Percentiles rank a stretch among this genome's conserved stretches.
Conservation (phyloP, 2,113 vertebrate species). For the Calypte anna region DNA sequence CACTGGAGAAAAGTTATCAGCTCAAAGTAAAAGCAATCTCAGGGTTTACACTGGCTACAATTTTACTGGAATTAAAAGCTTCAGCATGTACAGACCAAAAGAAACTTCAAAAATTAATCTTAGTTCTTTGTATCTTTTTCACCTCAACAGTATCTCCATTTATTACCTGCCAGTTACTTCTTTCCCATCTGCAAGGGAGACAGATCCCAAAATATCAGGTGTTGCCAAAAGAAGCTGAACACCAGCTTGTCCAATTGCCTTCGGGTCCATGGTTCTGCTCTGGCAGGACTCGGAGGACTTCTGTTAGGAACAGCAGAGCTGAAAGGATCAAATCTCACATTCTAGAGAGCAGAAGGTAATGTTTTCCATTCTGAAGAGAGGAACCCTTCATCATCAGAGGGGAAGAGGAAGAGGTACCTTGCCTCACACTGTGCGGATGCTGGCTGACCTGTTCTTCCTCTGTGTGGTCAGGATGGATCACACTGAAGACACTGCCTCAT, state of each 20-base stretch:
- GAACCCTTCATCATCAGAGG: background rate
- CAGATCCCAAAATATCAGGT: background rate
- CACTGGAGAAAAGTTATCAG: background rate
- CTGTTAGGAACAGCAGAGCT: background rate
- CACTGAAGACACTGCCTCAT: background rate
- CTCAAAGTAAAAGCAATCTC: background rate
- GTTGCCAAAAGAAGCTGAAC: background rate
- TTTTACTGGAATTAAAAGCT: background rate
- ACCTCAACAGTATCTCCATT: background rate
- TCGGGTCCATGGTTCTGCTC: background rate
- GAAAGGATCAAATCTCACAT: background rate
- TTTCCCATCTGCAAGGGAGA: background rate
- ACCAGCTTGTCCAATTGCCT: background rate
- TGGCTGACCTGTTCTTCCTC: background rate
- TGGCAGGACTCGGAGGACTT: background rate
- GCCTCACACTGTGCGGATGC: fast-evolving
- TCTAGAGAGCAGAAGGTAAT: background rate
- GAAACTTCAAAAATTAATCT: background rate
- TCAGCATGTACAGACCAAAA: background rate
- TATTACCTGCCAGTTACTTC: background rate
- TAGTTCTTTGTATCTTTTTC: background rate
- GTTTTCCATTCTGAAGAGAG: background rate
- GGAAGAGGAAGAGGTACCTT: background rate
- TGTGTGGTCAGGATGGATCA: background rate
- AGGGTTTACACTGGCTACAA: background rate